Conservation (phyloP, 2,888 invertebrate genomes). For the Scotopteryx bipunctaria region DNA sequence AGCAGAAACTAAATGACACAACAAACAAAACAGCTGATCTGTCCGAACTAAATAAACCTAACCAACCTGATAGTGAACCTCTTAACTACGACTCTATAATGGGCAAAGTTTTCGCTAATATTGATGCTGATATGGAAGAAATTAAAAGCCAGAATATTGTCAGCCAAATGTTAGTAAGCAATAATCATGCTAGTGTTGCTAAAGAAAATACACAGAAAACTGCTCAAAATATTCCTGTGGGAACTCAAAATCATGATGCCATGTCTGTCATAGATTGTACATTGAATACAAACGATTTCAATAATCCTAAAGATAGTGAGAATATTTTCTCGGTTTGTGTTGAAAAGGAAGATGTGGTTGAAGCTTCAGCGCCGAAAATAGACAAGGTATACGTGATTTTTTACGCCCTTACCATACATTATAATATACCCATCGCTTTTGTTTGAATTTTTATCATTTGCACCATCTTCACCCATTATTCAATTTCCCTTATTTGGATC, state of each 20-base stretch:
- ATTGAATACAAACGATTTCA: slow-evolving; percentile 33
- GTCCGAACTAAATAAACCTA: slow-evolving; percentile 18
- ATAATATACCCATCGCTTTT: too few species aligned
- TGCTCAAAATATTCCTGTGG: slow-evolving; percentile 25
- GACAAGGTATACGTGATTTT: slow-evolving; percentile 53
- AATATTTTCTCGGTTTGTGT: slow-evolving; percentile 62
- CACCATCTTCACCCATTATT: too few species aligned
- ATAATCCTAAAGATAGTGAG: slow-evolving; percentile 62
- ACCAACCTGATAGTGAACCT: slow-evolving; percentile 55
- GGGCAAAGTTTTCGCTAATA: slow-evolving; percentile 69
- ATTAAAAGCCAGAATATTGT: slow-evolving; percentile 45
- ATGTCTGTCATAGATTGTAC: slow-evolving; percentile 9
- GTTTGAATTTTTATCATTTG: too few species aligned
- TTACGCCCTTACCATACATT: too few species aligned
- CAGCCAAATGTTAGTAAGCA: slow-evolving; percentile 22
- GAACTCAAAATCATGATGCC: slow-evolving; percentile 35
- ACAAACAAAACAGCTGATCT: slow-evolving; percentile 10
- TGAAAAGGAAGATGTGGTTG: slow-evolving; percentile 53
- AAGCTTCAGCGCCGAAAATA: slow-evolving; percentile 28
- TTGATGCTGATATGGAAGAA: slow-evolving; percentile 67
- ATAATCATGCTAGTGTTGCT: slow-evolving; percentile 9
- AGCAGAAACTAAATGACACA: slow-evolving; percentile 45
- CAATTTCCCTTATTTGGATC: too few species aligned
- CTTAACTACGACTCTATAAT: slow-evolving; percentile 68
- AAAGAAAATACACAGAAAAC: slow-evolving; percentile 23